Evolutionary conservation across 1,140 invertebrate genomes (phyloP).

Genomic region (Teleopsis dalmanni): DNA sequence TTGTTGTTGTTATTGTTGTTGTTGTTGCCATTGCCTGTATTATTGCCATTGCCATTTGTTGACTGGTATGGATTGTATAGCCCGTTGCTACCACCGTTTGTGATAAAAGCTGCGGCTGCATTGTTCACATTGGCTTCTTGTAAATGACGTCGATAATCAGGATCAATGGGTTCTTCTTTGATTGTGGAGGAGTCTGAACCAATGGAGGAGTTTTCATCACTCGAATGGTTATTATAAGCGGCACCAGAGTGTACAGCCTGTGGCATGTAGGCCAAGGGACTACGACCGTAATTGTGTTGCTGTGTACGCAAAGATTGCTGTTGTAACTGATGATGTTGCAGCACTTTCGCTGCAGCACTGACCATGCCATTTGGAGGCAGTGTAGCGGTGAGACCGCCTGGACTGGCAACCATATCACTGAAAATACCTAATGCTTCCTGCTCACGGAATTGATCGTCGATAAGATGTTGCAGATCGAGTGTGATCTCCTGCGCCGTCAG

Average conservation of each 20-base stretch:
- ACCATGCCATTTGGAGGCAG: slow-evolving; percentile 43
- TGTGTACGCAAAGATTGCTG: slow-evolving; percentile 36
- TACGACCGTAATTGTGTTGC: slow-evolving; percentile 50
- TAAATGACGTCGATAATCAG: slow-evolving; percentile 57
- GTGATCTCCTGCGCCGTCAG: slow-evolving; percentile 83
- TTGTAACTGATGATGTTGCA: slow-evolving; percentile 33
- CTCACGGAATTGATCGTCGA: slow-evolving; percentile 82
- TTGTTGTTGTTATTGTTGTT: slow-evolving; percentile 47
- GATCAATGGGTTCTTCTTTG: slow-evolving; percentile 64
- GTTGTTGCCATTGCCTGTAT: slow-evolving; percentile 39
- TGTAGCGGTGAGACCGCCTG: slow-evolving; percentile 46
- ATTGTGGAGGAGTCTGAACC: slow-evolving; percentile 39
- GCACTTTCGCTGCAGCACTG: slow-evolving; percentile 40
- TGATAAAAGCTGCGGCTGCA: slow-evolving; percentile 24
- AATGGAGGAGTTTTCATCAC: slow-evolving; percentile 39
- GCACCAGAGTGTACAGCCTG: slow-evolving; percentile 79
- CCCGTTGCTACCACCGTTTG: slow-evolving; percentile 34
- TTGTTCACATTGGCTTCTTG: slow-evolving; percentile 43
- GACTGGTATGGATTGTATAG: slow-evolving; percentile 44
- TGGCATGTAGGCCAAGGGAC: slow-evolving; percentile 78
- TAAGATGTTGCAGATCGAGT: slow-evolving; percentile 77
- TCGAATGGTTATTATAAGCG: slow-evolving; percentile 53
- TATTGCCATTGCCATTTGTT: slow-evolving; percentile 7
- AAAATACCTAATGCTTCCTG: slow-evolving; percentile 61
- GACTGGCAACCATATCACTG: slow-evolving; percentile 67